Evolutionary conservation across 2,797 vertebrate species (phyloP).

Genomic region (Megalops cyprinoides): DNA sequence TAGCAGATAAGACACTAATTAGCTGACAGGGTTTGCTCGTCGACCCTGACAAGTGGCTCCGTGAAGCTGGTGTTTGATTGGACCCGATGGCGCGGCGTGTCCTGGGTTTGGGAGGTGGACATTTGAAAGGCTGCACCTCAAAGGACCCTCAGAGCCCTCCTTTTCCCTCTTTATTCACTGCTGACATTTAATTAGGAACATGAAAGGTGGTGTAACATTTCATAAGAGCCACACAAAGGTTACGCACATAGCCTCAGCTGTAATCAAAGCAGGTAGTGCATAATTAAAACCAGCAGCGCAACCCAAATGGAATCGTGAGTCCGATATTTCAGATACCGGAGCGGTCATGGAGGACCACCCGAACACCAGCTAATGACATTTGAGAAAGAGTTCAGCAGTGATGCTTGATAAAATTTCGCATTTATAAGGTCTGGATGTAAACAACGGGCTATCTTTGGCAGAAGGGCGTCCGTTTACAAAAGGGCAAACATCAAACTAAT

Average conservation of each 20-base stretch:
- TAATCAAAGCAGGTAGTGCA: conserved; percentile 32
- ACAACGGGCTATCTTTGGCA: too few species aligned
- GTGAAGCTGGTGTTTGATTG: neutral
- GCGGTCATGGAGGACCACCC: too few species aligned
- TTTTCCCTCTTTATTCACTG: neutral
- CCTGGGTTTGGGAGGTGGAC: neutral
- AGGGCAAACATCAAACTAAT: too few species aligned
- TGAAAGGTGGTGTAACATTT: conserved; percentile 41
- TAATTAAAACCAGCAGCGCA: conserved; percentile 29
- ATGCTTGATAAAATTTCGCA: too few species aligned
- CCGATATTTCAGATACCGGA: conserved; percentile 22
- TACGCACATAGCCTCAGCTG: conserved; percentile 24
- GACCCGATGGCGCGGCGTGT: neutral
- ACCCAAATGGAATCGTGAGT: neutral
- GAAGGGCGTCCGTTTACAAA: too few species aligned
- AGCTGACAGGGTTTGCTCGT: neutral
- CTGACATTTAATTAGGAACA: conserved; percentile 47
- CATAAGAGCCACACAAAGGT: conserved; percentile 33
- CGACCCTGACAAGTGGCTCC: neutral
- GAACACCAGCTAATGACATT: too few species aligned
- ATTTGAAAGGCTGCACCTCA: neutral
- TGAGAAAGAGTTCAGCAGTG: too few species aligned
- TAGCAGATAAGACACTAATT: neutral
- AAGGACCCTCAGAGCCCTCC: conserved; percentile 8
- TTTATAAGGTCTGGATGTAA: too few species aligned